Conservation (phyloP, 2,113 vertebrate species). For the Varanus salvator region DNA sequence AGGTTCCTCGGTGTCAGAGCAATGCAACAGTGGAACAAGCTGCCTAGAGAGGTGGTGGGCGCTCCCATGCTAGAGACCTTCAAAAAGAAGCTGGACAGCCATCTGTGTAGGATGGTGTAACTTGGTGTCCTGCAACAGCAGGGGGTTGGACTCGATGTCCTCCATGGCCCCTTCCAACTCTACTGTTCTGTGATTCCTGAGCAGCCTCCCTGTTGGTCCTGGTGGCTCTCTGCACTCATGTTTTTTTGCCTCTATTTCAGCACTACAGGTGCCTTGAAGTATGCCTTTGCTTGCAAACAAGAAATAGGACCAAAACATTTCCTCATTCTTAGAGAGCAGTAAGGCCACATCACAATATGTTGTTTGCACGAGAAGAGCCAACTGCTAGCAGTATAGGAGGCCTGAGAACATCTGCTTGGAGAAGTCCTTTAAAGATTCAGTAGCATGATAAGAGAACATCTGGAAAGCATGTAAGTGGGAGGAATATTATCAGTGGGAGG, state of each 20-base stretch:
- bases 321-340: not conserved
- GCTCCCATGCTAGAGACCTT: too few species aligned
- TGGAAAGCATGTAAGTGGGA: constrained; percentile 58
- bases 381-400: constrained; percentile 44
- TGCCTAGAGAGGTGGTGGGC: too few species aligned
- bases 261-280: not conserved
- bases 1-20: too few species aligned
- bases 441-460: constrained; percentile 64
- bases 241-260: not conserved
- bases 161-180: too few species aligned
- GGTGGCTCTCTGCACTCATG: not conserved
- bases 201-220: too few species aligned
- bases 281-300: constrained; percentile 28
- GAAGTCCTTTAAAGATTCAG: constrained; percentile 51
- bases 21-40: too few species aligned
- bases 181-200: too few species aligned
- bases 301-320: not conserved
- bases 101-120: too few species aligned
- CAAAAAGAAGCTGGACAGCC: too few species aligned
- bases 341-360: not conserved
- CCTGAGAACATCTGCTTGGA: constrained; percentile 56
- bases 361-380: constrained; percentile 29
- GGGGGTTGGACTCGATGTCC: too few species aligned
- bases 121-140: too few species aligned
- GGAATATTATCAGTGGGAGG: constrained; percentile 58